Evolutionary conservation across 1,140 invertebrate species (phyloP), one percentile per base, ranked within the genome.

Genomic region (Calephelis nemesis): DNA sequence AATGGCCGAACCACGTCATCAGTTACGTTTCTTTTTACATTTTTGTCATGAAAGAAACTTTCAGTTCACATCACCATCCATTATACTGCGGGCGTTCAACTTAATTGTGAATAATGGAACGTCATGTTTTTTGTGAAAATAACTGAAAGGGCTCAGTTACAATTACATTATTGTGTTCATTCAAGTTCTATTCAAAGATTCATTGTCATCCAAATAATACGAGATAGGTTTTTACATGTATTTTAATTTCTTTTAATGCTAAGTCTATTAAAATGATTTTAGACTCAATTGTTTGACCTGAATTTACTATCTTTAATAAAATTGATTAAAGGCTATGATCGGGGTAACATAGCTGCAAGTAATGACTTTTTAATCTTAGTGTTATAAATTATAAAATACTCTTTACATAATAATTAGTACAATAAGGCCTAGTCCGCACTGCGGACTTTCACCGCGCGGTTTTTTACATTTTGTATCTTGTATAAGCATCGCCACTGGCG

Each of bases 81-180:
- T 58, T 58, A 58, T 58, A 39, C 52, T 39, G 15, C 15, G 52
- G 52, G 52, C 52, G 52, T 58, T 58, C 52, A 58, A 58, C 52
- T 58, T 58, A 58, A 58, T 58, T 58, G 52, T 58, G 52, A 58
- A 58, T 30, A 58, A 58, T 58, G 52, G 52, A 58, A 58, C 19
- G 52, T 58, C 52, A 58, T 58, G 52, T 58, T 58, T 58, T 58
- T 58, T 58, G 52, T 58, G 52, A 58, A 58, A 58, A 39, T 39
- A 58, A 58, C 52, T 58, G 52, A 58, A 58, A 58, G 52, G 52
- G 52, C 30, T 30, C 52, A 39, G 15, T 52, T 15, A 58, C 52
- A 58, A 58, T 58, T 19, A 58, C 54, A 30, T 58, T 58, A 11
- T 58, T 58, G 54, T 58, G 6, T 58, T 58, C 54, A 58, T 58